Conservation (phyloP, 2,888 invertebrate species). For the Electrophaes corylata region DNA sequence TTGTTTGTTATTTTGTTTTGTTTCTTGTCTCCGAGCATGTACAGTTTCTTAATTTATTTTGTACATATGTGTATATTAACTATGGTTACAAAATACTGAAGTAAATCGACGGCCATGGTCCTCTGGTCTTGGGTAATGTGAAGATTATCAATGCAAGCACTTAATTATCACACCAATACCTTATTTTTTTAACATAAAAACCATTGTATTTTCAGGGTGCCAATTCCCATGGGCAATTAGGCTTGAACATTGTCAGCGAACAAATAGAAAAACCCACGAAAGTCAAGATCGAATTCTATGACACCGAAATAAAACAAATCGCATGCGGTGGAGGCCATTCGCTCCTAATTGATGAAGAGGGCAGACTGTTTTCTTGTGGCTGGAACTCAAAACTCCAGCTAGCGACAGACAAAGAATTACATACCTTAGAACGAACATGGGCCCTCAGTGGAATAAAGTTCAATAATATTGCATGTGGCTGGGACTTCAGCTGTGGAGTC, state of each 20-base stretch:
- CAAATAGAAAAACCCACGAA: slow-evolving; percentile 85
- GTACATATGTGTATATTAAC: neutral
- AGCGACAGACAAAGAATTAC: slow-evolving; percentile 80
- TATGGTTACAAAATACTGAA: no score
- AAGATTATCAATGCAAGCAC: neutral
- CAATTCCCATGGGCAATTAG: slow-evolving; percentile 93
- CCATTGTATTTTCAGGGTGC: slow-evolving; percentile 86
- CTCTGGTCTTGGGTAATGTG: slow-evolving; percentile 31
- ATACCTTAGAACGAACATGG: slow-evolving; percentile 86
- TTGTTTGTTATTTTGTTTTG: no score
- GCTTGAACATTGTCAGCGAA: slow-evolving; percentile 87
- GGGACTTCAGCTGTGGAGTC: slow-evolving; percentile 92
- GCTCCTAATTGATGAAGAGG: slow-evolving; percentile 86
- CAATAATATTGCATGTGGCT: slow-evolving; percentile 89
- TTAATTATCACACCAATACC: neutral
- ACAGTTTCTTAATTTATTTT: no score
- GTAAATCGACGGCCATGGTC: slow-evolving; percentile 17
- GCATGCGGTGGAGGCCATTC: slow-evolving; percentile 92
- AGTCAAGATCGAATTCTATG: slow-evolving; percentile 65
- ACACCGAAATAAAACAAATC: slow-evolving; percentile 84
- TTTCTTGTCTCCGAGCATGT: no score
- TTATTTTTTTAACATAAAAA: neutral
- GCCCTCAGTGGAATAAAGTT: slow-evolving; percentile 82
- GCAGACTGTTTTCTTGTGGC: slow-evolving; percentile 90
- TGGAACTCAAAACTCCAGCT: slow-evolving; percentile 91